Base-by-base conservation (phyloP, 2,888 invertebrate genomes). In the Oeneis ivallda region DNA sequence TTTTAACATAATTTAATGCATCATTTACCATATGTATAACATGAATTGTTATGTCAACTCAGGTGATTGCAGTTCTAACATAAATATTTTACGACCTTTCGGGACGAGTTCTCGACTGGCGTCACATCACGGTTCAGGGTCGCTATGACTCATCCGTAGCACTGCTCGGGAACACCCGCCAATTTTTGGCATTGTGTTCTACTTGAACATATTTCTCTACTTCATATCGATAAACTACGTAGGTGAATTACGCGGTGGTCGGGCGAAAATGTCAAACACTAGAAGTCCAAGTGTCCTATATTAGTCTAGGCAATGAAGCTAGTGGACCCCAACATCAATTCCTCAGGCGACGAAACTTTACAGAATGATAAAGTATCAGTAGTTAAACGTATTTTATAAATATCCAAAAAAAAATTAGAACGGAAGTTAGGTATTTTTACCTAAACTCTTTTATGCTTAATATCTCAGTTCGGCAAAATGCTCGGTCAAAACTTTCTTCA, bases 121-220 rank as follows among this genome's bases (percentile, higher is more conserved):
- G 79, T 81, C 67, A 59, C 57, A 54, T 61, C 83, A 81, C 84
- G 80, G 83, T 86, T 85, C 85, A 87, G 81, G 85, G 86, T 75
- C 83, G 80, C 76, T 86, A n/a, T n/a, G 83, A 86, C 74, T 85
- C 86, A 86, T 78, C 73, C 67, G 80, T 78, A 10, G 79, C 82
- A 81, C 49, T 43, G 82, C 83, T 81, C 82, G 85, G 86, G 85
- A 85, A 85, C 85, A 87, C 87, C 86, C 85, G 82, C 79, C 79
- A 80, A 76, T 85, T 79, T 45, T 86, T 86, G 85, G 85, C 86
- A 83, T 80, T 81, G 78, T 57, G 37, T 59, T 43, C 69, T 76
- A 75, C 75, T 11, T 56, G 13, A 41, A 61, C 39, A 19, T 19
- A n/a, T 62, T 53, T 19, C n/a, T 62, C 43, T 62, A 37, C n/a